Evolutionary conservation across 1,140 invertebrate genomes (phyloP).

Genomic region (Teleogryllus occipitalis): DNA sequence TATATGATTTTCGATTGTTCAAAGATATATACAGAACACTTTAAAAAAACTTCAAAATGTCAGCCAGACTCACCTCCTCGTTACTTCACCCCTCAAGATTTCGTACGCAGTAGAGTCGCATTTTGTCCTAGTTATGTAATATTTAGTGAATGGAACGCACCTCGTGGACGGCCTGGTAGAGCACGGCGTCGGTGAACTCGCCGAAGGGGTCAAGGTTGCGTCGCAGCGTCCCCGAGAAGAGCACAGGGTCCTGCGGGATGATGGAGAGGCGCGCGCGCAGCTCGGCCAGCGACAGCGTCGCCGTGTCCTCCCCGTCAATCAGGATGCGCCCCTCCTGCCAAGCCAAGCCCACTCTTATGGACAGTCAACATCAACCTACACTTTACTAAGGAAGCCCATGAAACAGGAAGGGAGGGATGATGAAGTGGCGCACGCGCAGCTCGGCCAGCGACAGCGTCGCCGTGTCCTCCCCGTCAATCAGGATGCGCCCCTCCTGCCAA

Average conservation of each 20-base stretch:
- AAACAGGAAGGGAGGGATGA: too few relatives aligned
- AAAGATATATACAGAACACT: too few relatives aligned
- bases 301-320: too few relatives aligned
- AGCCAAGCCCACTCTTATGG: too few relatives aligned
- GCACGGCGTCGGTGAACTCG: slow-evolving; percentile 46
- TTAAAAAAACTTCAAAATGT: too few relatives aligned
- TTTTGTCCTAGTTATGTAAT: background rate
- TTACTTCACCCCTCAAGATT: too few relatives aligned
- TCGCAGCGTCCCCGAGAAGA: slow-evolving; percentile 58
- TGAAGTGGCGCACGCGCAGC: slow-evolving; percentile 41
- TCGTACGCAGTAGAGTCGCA: too few relatives aligned
- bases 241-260: slow-evolving; percentile 62
- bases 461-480: slow-evolving; percentile 50
- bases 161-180: slow-evolving; percentile 47
- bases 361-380: too few relatives aligned
- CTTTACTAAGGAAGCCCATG: too few relatives aligned
- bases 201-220: slow-evolving; percentile 66
- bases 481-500: slow-evolving; percentile 33
- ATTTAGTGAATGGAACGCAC: slow-evolving; percentile 31
- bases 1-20: too few relatives aligned
- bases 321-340: too few relatives aligned
- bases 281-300: slow-evolving; percentile 44
- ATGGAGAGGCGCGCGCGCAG: slow-evolving; percentile 55
- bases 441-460: slow-evolving; percentile 46
- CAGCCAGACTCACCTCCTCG: too few relatives aligned